phyloP scores from a whole-genome alignment of 2,113 vertebrate species.

The Orcinus orca region DNA sequence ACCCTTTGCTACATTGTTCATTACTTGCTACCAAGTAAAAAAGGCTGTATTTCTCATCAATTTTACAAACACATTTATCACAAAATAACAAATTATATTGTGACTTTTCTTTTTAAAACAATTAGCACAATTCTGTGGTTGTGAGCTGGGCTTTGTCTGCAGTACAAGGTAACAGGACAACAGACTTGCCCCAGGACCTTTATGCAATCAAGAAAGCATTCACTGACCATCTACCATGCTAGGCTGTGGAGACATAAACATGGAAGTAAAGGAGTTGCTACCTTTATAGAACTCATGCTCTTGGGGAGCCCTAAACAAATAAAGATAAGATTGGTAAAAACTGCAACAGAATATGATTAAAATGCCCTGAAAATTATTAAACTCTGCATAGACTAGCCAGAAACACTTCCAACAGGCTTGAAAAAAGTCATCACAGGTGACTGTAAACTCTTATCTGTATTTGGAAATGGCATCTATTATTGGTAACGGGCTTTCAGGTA shows the following conservation, averaged over 20 bases:
- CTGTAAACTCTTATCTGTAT: not conserved
- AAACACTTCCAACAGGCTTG: not conserved
- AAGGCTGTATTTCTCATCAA: not conserved
- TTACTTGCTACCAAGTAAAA: not conserved
- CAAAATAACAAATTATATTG: not conserved
- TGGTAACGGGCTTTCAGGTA: not conserved
- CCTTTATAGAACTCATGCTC: not conserved
- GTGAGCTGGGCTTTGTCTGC: not conserved
- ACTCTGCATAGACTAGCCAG: not conserved
- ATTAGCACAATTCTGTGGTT: not conserved
- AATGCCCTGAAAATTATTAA: not conserved
- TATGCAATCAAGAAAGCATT: not conserved
- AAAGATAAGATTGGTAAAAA: not conserved
- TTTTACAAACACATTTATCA: not conserved
- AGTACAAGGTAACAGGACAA: not conserved
- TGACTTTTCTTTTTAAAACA: not conserved
- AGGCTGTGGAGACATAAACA: not conserved
- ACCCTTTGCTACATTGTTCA: not conserved
- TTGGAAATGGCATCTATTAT: not conserved
- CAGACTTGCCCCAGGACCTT: not conserved
- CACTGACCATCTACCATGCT: not conserved
- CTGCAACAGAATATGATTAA: not conserved
- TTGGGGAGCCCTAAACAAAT: not conserved
- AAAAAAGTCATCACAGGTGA: not conserved
- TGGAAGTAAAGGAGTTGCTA: not conserved